Evolutionary conservation across 2,113 vertebrate species (phyloP).

Genomic region (Rattus norvegicus): DNA sequence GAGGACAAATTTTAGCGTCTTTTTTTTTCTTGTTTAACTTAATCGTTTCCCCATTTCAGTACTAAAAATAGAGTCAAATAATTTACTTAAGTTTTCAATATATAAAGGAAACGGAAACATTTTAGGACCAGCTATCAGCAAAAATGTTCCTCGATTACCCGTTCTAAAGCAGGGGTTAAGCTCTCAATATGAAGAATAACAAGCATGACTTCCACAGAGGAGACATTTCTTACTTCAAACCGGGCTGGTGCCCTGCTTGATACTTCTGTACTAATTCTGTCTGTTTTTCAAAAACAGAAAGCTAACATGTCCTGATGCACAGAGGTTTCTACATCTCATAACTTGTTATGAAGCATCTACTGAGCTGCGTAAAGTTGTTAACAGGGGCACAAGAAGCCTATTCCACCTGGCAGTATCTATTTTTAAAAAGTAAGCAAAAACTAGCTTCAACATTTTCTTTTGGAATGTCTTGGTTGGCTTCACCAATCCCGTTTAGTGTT

Average conservation of each 20-base stretch:
- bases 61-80: slow-evolving; percentile 44
- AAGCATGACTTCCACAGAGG: slow-evolving; percentile 34
- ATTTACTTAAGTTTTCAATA: slow-evolving; percentile 42
- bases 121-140: slow-evolving; percentile 45
- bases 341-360: slow-evolving; percentile 24
- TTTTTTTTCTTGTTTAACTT: slow-evolving; percentile 46
- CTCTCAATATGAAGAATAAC: neutral
- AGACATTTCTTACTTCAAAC: neutral
- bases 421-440: neutral
- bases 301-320: slow-evolving; percentile 3
- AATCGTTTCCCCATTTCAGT: slow-evolving; percentile 8
- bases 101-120: slow-evolving; percentile 48
- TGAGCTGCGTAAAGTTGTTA: neutral
- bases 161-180: slow-evolving; percentile 25
- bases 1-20: slow-evolving; percentile 44
- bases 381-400: neutral
- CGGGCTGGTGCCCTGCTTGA: neutral
- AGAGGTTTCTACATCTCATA: slow-evolving; percentile 10
- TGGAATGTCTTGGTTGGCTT: neutral
- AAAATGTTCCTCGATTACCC: slow-evolving; percentile 31
- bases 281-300: slow-evolving; percentile 9
- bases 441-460: neutral
- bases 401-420: neutral
- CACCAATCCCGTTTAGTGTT: neutral
- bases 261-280: neutral